phyloP scores from a whole-genome alignment of 2,113 vertebrate genomes.

The Ameiurus melas region DNA sequence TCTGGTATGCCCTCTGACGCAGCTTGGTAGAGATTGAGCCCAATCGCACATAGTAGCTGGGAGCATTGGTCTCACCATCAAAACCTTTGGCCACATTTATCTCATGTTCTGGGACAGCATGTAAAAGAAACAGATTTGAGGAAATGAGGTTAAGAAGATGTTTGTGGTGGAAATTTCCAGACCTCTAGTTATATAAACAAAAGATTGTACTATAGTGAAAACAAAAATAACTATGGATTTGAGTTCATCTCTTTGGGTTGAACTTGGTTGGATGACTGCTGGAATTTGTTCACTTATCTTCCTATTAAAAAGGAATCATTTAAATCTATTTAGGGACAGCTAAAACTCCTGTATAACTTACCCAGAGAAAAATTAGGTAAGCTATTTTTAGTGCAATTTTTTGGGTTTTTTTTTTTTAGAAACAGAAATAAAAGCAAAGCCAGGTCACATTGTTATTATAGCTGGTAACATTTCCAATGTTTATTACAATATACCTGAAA shows the following conservation, averaged over 20 bases:
- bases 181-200: neutral
- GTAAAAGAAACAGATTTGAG: conserved; percentile 3
- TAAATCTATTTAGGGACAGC: neutral
- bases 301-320: conserved; percentile 25
- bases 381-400: neutral
- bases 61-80: conserved; percentile 69
- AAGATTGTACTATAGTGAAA: neutral
- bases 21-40: conserved; percentile 86
- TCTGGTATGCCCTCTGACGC: conserved; percentile 80
- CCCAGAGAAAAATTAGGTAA: neutral
- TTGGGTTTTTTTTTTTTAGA: neutral
- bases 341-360: conserved; percentile 12
- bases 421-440: neutral
- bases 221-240: neutral
- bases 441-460: neutral
- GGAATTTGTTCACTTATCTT: conserved; percentile 43
- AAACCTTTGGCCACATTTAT: conserved; percentile 75
- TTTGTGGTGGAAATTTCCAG: conserved; percentile 9
- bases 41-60: conserved; percentile 83
- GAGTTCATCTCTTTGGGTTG: neutral
- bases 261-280: conserved; percentile 12
- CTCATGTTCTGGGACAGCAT: conserved; percentile 75
- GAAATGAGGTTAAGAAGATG: conserved; percentile 17
- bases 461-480: neutral
- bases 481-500: neutral